A percentile compares a stretch with the other conserved stretches of the same genome.
These are phyloP conservation scores for Alloscopus bannaensis DNA, from an alignment of 2,888 invertebrate genomes.

Conservation along the genomic window DNA sequence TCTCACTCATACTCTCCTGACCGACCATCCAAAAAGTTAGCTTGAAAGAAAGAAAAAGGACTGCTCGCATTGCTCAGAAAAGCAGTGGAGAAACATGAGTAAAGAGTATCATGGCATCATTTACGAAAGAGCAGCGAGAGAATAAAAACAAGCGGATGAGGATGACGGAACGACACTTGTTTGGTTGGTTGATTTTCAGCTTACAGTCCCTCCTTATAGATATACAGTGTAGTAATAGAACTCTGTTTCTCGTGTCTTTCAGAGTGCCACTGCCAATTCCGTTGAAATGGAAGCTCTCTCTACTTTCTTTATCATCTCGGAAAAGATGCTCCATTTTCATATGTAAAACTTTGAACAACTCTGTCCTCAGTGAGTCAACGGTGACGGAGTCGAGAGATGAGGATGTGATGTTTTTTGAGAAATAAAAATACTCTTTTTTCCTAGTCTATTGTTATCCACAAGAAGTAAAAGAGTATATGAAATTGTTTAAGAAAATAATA, in stretches of 20 bases:
- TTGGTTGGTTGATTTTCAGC: conserved; percentile 43
- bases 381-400: too few species aligned
- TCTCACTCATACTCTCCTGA: conserved; percentile 10
- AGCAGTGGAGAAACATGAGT: neutral
- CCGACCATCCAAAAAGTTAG: conserved; percentile 44
- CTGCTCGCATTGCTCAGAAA: too few species aligned
- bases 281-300: neutral
- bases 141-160: conserved; percentile 34
- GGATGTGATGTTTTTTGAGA: neutral
- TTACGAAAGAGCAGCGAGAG: conserved; percentile 13
- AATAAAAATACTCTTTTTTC: neutral
- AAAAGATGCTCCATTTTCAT: too few species aligned
- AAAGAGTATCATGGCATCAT: neutral
- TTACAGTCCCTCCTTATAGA: too few species aligned
- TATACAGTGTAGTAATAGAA: too few species aligned
- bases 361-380: too few species aligned
- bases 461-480: neutral
- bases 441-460: too few species aligned
- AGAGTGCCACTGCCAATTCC: neutral
- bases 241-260: neutral
- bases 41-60: neutral
- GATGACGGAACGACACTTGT: conserved; percentile 59
- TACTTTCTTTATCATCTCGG: too few species aligned
- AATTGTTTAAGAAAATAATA: conserved; percentile 26
- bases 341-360: too few species aligned